Evolutionary conservation across 1,140 invertebrate species (phyloP).

Genomic region (Drosophila tsacasi): DNA sequence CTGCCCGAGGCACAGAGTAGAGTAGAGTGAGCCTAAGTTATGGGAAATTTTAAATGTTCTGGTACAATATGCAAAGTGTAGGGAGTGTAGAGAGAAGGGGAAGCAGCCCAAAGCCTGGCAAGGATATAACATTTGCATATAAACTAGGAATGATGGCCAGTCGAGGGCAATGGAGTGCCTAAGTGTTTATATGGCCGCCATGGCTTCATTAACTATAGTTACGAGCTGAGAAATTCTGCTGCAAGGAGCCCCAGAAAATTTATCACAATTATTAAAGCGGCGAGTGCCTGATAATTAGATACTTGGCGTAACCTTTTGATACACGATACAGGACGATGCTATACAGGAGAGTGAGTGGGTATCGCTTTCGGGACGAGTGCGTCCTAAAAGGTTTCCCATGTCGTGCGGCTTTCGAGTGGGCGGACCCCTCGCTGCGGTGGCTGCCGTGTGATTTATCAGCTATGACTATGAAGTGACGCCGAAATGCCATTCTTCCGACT

Average conservation of each 20-base stretch:
- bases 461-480: constrained; percentile 53
- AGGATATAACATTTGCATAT: constrained; percentile 40
- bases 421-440: background rate
- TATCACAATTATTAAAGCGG: constrained; percentile 31
- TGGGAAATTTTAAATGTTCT: constrained; percentile 50
- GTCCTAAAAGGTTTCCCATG: constrained; percentile 74
- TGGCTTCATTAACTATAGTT: constrained; percentile 30
- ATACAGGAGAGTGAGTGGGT: constrained; percentile 9
- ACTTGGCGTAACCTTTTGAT: constrained; percentile 28
- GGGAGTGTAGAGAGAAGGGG: background rate
- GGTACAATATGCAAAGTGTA: constrained; percentile 45
- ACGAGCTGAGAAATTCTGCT: constrained; percentile 17
- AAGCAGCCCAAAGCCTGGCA: too few species aligned
- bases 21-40: constrained; percentile 27
- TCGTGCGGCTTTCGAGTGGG: constrained; percentile 14
- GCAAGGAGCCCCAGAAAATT: constrained; percentile 7
- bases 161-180: constrained; percentile 9
- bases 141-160: constrained; percentile 28
- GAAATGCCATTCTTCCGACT: constrained; percentile 22
- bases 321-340: constrained; percentile 29
- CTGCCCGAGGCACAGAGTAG: constrained; percentile 4
- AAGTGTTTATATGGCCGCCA: constrained; percentile 36
- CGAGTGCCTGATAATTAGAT: constrained; percentile 39
- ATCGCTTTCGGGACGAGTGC: constrained; percentile 24
- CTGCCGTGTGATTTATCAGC: constrained; percentile 48